These are phyloP conservation scores for Leuciscus idus DNA, from an alignment of 2,113 vertebrate species.

Conservation along the genomic window DNA sequence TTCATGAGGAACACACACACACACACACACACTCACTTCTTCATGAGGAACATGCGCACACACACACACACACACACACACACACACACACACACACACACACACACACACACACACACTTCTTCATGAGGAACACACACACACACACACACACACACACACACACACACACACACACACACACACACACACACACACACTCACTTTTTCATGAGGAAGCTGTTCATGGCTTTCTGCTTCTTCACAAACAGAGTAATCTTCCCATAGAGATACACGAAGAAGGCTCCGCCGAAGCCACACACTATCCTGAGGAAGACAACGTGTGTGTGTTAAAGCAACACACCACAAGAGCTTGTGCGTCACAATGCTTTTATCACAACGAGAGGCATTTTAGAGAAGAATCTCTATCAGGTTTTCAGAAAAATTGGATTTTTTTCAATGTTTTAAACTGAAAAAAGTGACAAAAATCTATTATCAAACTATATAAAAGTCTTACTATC, in stretches of 20 bases:
- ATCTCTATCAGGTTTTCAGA: too few relatives aligned
- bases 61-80: neutral
- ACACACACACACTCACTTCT: too few relatives aligned
- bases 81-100: too few relatives aligned
- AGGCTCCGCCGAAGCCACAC: constrained; percentile 48
- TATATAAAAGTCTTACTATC: too few relatives aligned
- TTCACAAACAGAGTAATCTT: constrained; percentile 50
- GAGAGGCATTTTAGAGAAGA: neutral
- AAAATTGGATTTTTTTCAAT: too few relatives aligned
- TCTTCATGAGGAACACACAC: too few relatives aligned
- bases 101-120: constrained; percentile 18
- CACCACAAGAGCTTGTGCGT: neutral
- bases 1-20: too few relatives aligned
- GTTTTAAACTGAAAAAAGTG: too few relatives aligned
- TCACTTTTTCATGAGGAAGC: constrained; percentile 52
- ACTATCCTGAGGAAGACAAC: neutral
- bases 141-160: neutral
- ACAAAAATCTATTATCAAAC: too few relatives aligned
- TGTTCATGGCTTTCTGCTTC: constrained; percentile 14
- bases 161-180: constrained; percentile 22
- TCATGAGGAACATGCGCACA: too few relatives aligned
- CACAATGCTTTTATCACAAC: neutral
- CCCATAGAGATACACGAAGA: constrained; percentile 47
- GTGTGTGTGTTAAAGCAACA: neutral
- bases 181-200: neutral